Evolutionary conservation across 2,888 invertebrate genomes (phyloP).

Genomic region (Timema cristinae): DNA sequence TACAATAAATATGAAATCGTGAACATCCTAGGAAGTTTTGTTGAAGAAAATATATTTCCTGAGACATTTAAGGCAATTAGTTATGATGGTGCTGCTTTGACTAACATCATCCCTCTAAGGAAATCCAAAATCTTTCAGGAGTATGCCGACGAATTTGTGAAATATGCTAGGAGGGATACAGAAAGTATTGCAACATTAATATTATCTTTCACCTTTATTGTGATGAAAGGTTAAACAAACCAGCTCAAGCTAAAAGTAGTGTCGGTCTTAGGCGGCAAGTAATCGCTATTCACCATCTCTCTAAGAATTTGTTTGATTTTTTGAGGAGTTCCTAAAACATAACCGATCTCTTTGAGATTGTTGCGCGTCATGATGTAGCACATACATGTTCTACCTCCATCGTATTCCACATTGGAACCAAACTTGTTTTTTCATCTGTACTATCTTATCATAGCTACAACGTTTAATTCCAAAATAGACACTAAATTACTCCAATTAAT

Average conservation of each 20-base stretch:
- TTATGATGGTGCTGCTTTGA: background rate
- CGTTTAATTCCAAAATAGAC: too few species aligned
- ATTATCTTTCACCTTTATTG: background rate
- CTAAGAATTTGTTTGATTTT: background rate
- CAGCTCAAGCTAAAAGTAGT: background rate
- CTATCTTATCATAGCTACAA: too few species aligned
- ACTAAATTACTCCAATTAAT: too few species aligned
- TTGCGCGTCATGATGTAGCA: background rate
- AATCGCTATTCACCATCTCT: background rate
- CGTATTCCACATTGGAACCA: background rate
- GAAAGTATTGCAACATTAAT: background rate
- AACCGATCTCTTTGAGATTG: background rate
- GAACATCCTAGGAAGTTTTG: background rate
- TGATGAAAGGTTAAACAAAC: background rate
- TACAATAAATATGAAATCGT: too few species aligned
- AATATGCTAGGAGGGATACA: background rate
- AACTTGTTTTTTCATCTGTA: background rate
- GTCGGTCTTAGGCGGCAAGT: background rate
- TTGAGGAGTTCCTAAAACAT: background rate
- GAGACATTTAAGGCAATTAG: background rate
- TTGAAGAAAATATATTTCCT: background rate
- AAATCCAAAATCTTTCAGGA: background rate
- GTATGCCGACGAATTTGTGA: background rate
- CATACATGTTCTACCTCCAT: background rate
- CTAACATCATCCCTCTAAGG: background rate